Evolutionary conservation across 2,797 vertebrate species (phyloP).

Genomic region (Tamandua tetradactyla): DNA sequence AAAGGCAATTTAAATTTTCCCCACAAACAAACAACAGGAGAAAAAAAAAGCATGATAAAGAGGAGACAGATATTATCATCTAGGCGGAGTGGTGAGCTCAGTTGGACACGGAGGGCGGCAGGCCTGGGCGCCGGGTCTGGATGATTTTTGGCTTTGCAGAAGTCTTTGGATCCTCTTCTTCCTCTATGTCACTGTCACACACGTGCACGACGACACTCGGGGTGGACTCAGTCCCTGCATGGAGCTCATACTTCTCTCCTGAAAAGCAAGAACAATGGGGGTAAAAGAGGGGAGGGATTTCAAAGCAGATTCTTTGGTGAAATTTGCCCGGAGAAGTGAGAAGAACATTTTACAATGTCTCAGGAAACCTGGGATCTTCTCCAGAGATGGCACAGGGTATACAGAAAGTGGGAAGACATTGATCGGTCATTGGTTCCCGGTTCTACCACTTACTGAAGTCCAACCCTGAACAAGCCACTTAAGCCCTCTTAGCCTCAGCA

Average conservation of each 20-base stretch:
- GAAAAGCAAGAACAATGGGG: slow-evolving; percentile 63
- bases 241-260: slow-evolving; percentile 93
- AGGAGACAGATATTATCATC: slow-evolving; percentile 77
- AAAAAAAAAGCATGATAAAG: slow-evolving; percentile 67
- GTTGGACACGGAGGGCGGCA: slow-evolving; percentile 88
- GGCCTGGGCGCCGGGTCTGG: slow-evolving; percentile 90
- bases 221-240: slow-evolving; percentile 92
- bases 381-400: not conserved
- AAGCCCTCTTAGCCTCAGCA: not conserved
- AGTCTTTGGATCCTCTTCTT: slow-evolving; percentile 90
- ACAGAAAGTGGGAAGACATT: not conserved
- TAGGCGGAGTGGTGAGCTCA: slow-evolving; percentile 81
- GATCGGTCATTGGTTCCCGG: not conserved
- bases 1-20: slow-evolving; percentile 81
- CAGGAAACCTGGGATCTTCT: not conserved
- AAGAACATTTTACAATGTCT: not conserved
- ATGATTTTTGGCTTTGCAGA: slow-evolving; percentile 92
- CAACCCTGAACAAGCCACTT: not conserved
- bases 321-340: not conserved
- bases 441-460: not conserved
- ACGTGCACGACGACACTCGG: slow-evolving; percentile 93
- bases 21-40: slow-evolving; percentile 76
- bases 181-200: slow-evolving; percentile 91
- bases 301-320: not conserved
- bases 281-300: not conserved